Evolutionary conservation across 2,113 vertebrate species (phyloP), one percentile per base, ranked within the genome.

Genomic region (human (Homo sapiens)): DNA sequence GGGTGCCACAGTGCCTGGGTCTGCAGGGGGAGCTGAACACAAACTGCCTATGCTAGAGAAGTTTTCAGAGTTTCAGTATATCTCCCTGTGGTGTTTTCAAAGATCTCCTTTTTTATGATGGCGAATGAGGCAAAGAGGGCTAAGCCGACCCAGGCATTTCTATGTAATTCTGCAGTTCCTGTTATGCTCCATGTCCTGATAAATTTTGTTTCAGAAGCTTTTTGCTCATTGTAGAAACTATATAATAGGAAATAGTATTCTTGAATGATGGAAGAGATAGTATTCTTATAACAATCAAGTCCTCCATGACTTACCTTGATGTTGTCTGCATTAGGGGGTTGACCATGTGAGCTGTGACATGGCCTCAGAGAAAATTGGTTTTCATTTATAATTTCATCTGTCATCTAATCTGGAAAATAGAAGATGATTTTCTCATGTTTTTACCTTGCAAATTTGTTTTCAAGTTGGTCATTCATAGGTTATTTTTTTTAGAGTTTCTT

Each of bases 1-100:
- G 73, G 79, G 55, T 81, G 61, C 35, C 96, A 97, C 96, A 97
- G 94, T 96, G 78, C 16, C 13, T 68, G 38, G 25, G 22, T 61
- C 55, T 57, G 6, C 50, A 79, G 80, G 52, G 45, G 88, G 27
- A 80, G 64, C 64, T 81, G 91, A 94, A 59, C 90, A 86, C 70
- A 97, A 97, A 96, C 82, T 70, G 64, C 3, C 72, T 16, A 32
- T 7, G 6, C 30, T 2, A 35, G 72, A 45, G 45, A 38, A 22
- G 32, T 76, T 55, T 68, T 87, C 32, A 30, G 14, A 90, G 57
- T 68, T 10, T 66, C 59, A 76, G 1, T 25, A 17, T 64, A 14
- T 80, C 18, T 72, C 45, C 16, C 30, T 72, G 35, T 84, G 22
- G 32, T 38, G 72, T 81, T 86, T 73, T 75, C 16, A 32, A 64